phyloP scores from a whole-genome alignment of 1,140 invertebrate genomes.

The Riptortus pedestris region DNA sequence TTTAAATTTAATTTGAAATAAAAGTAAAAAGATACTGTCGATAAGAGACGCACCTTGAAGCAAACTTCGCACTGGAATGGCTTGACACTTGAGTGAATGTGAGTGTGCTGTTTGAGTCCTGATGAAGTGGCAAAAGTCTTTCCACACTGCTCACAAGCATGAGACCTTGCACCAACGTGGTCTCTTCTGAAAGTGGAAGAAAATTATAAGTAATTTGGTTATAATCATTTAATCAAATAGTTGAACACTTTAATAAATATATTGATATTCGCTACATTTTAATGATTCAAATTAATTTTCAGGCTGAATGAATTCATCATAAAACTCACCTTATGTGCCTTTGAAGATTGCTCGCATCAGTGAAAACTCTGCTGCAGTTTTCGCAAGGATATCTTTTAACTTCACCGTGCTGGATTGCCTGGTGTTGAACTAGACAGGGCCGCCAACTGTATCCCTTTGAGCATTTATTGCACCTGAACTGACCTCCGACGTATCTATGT shows the following conservation, averaged over 20 bases:
- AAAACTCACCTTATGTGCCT: slow-evolving; percentile 59
- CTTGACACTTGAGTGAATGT: slow-evolving; percentile 97
- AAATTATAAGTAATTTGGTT: background rate
- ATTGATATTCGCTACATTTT: too few relatives aligned
- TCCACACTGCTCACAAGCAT: slow-evolving; percentile 94
- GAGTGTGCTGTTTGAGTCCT: slow-evolving; percentile 97
- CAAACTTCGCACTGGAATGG: slow-evolving; percentile 93
- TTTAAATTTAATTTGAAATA: too few relatives aligned
- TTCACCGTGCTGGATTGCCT: slow-evolving; percentile 65
- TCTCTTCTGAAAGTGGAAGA: slow-evolving; percentile 48
- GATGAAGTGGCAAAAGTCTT: slow-evolving; percentile 96
- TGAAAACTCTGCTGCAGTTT: slow-evolving; percentile 88
- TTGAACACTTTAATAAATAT: background rate
- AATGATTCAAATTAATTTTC: too few relatives aligned
- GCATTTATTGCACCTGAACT: slow-evolving; percentile 76
- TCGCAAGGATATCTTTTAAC: slow-evolving; percentile 76
- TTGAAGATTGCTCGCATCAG: slow-evolving; percentile 90
- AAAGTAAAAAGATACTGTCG: background rate
- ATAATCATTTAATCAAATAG: background rate
- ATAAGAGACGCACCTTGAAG: slow-evolving; percentile 49
- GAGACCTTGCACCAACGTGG: slow-evolving; percentile 83
- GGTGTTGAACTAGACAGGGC: slow-evolving; percentile 69
- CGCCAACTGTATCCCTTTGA: slow-evolving; percentile 71
- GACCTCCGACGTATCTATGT: slow-evolving; percentile 63
- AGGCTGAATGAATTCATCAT: too few relatives aligned